Evolutionary conservation across 2,113 vertebrate genomes (phyloP).

Genomic region (Prochilodus magdalenae): DNA sequence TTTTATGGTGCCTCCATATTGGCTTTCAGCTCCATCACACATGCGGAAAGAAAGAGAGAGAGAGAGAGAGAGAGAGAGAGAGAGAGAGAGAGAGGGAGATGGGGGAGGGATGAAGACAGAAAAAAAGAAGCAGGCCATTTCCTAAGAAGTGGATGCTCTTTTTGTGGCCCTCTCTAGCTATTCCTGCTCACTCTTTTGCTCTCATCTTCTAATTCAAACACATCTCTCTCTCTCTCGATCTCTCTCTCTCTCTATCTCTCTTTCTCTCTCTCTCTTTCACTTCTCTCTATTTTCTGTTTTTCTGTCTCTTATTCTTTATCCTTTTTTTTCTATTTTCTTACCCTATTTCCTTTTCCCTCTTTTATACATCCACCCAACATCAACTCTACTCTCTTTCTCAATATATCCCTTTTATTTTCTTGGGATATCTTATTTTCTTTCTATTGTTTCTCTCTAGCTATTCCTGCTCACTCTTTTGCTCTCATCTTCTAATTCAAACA

Average conservation of each 20-base stretch:
- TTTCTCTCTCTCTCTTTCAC: too few species aligned
- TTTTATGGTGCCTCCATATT: conserved; percentile 20
- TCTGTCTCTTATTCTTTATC: neutral
- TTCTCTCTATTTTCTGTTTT: too few species aligned
- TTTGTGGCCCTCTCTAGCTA: neutral
- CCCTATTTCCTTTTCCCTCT: too few species aligned
- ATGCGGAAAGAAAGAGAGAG: neutral
- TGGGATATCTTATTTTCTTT: too few species aligned
- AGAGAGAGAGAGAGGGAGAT: neutral
- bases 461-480: too few species aligned
- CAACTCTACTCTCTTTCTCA: too few species aligned
- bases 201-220: neutral
- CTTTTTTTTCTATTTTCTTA: too few species aligned
- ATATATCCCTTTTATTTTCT: too few species aligned
- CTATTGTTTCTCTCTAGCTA: too few species aligned
- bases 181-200: neutral
- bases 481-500: neutral
- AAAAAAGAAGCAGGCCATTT: conserved; percentile 6
- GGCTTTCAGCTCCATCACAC: conserved; percentile 34
- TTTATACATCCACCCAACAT: neutral
- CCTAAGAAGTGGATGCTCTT: conserved; percentile 12
- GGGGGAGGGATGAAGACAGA: neutral
- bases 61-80: neutral
- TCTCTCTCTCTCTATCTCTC: too few species aligned
- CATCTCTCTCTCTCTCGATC: neutral